Evolutionary conservation across 2,797 vertebrate species (phyloP), one percentile per base, ranked within the genome.

Genomic region (Etheostoma nigrum): DNA sequence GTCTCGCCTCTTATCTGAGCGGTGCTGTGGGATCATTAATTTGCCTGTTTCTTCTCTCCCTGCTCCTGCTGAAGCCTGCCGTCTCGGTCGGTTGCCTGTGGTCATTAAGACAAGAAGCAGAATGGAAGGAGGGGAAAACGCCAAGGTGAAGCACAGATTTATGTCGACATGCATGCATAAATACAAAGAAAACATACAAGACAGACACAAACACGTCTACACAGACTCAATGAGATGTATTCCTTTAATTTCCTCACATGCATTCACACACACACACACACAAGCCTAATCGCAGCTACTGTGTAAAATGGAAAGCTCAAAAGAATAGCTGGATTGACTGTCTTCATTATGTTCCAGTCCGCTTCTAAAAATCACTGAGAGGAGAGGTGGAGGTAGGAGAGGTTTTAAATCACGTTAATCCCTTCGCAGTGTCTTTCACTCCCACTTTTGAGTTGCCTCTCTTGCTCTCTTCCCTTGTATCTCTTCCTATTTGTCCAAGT

Each of bases 351-450:
- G 45, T 72, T 86, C 57, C 76, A 66, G 76, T 84, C 72, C 0
- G 61, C 73, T 73, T 74, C 63, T 66, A 62, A 81, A 88, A 86
- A 86, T 72, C 79, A 62, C 49, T 54, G 80, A 86, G 89, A 87
- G 77, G 85, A 86, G 72, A 83, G 48, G n/a, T 49, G 62, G 69
- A 63, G 79, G 81, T 58, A 65, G 76, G 16, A 72, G 76, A 76
- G 79, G 68, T 82, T 86, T 89, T 89, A 90, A 92, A 94, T 93
- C 90, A 91, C 83, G 76, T 85, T 90, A 92, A 92, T 88, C 82
- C 83, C 76, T 74, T 88, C 74, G 70, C 86, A 60, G 70, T 62
- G 75, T 78, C 55, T 79, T 83, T 81, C 67, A 69, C 74, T 79
- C 44, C 51, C 48, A 74, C 82, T 83, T 86, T 86, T 79, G 72